These are phyloP conservation scores for Pygocentrus nattereri DNA, from an alignment of 2,797 vertebrate species.

Conservation along the genomic window DNA sequence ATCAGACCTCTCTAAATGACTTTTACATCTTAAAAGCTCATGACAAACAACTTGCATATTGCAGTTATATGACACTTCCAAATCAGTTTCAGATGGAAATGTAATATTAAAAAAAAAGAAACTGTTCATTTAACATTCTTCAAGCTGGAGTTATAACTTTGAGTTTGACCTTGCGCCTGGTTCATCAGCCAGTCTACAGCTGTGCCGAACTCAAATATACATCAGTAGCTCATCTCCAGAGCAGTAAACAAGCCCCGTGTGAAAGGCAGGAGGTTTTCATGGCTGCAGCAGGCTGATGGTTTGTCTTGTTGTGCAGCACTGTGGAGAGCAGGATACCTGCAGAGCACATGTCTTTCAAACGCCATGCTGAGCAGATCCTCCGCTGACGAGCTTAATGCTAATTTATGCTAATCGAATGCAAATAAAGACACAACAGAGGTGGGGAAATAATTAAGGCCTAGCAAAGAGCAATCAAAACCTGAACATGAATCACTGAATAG, in stretches of 20 bases:
- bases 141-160: slow-evolving; percentile 8
- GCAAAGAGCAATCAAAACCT: slow-evolving; percentile 56
- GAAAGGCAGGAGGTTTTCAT: slow-evolving; percentile 35
- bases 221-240: slow-evolving; percentile 3
- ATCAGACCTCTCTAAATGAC: neutral
- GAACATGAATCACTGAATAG: slow-evolving; percentile 54
- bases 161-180: slow-evolving; percentile 6
- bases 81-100: neutral
- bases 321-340: slow-evolving; percentile 39
- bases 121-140: neutral
- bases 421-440: slow-evolving; percentile 56
- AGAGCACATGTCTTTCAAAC: slow-evolving; percentile 49
- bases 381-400: slow-evolving; percentile 54
- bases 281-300: slow-evolving; percentile 32
- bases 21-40: neutral
- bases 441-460: slow-evolving; percentile 57
- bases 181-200: slow-evolving; percentile 12
- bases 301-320: slow-evolving; percentile 39
- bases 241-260: slow-evolving; percentile 11
- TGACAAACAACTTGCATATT: neutral
- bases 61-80: neutral
- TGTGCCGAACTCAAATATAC: slow-evolving; percentile 17
- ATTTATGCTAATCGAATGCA: slow-evolving; percentile 56
- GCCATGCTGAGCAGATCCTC: slow-evolving; percentile 53
- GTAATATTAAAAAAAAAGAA: neutral